phyloP scores from a whole-genome alignment of 2,113 vertebrate genomes.

The Sturnus vulgaris region DNA sequence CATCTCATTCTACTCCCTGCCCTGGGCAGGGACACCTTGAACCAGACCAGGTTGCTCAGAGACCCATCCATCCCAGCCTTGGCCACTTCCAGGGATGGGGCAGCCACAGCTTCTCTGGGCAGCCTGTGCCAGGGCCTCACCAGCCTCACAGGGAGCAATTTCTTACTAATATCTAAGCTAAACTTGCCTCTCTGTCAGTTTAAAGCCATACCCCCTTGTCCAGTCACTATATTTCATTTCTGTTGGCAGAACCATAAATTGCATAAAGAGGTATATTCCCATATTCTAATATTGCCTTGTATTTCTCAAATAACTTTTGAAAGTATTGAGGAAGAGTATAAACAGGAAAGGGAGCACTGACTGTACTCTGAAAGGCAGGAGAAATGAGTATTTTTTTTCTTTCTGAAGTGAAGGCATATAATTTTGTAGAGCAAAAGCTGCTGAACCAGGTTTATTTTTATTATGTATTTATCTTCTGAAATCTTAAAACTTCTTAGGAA shows the following conservation, averaged over 20 bases:
- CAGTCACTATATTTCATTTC: background rate
- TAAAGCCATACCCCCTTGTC: background rate
- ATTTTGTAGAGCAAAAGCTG: background rate
- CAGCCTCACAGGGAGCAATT: background rate
- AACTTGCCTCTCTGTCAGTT: background rate
- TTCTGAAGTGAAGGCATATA: background rate
- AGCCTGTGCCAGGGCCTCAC: background rate
- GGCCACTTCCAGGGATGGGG: background rate
- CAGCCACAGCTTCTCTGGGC: background rate
- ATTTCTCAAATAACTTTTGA: background rate
- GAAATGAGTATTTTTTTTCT: background rate
- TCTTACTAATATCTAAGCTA: too few relatives aligned
- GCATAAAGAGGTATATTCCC: background rate
- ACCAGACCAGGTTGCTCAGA: background rate
- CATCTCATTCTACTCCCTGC: background rate
- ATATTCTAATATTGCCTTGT: background rate
- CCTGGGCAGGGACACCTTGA: background rate
- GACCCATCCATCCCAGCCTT: too few relatives aligned
- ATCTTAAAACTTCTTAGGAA: slow-evolving; percentile 13
- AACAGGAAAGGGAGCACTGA: background rate
- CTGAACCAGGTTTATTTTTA: background rate
- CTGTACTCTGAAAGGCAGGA: background rate
- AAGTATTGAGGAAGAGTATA: background rate
- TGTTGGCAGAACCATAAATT: background rate
- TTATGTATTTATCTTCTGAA: background rate